Conservation (phyloP, 2,888 invertebrate genomes). For the Xestobium rufovillosum region DNA sequence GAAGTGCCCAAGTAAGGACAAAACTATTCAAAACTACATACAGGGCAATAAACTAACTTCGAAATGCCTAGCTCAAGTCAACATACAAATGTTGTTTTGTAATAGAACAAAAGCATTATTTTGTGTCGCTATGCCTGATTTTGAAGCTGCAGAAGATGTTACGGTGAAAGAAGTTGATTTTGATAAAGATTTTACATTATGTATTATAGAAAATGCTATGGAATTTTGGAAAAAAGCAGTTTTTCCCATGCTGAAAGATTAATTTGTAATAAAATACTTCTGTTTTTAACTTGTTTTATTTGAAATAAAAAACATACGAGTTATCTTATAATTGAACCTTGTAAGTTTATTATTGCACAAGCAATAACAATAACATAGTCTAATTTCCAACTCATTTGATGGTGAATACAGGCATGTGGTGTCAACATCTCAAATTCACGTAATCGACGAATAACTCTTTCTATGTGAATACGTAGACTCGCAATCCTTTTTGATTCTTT, state of each 20-base stretch:
- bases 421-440: slow-evolving; percentile 20
- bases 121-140: too few relatives aligned
- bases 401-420: slow-evolving; percentile 21
- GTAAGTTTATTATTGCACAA: too few relatives aligned
- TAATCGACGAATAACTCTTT: slow-evolving; percentile 25
- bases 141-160: not conserved
- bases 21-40: too few relatives aligned
- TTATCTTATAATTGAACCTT: too few relatives aligned
- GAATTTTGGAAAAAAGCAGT: not conserved
- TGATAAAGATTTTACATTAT: not conserved
- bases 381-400: too few relatives aligned
- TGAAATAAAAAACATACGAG: too few relatives aligned
- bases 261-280: too few relatives aligned
- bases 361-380: too few relatives aligned
- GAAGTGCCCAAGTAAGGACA: too few relatives aligned
- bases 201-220: not conserved
- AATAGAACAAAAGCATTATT: too few relatives aligned
- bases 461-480: slow-evolving; percentile 26
- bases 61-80: not conserved
- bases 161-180: not conserved
- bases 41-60: not conserved
- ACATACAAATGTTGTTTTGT: slow-evolving; percentile 1
- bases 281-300: too few relatives aligned
- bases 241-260: too few relatives aligned
- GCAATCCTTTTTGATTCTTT: slow-evolving; percentile 23